These are phyloP conservation scores for Leptopilina myrica DNA, from an alignment of 2,888 invertebrate species.

Conservation along the genomic window DNA sequence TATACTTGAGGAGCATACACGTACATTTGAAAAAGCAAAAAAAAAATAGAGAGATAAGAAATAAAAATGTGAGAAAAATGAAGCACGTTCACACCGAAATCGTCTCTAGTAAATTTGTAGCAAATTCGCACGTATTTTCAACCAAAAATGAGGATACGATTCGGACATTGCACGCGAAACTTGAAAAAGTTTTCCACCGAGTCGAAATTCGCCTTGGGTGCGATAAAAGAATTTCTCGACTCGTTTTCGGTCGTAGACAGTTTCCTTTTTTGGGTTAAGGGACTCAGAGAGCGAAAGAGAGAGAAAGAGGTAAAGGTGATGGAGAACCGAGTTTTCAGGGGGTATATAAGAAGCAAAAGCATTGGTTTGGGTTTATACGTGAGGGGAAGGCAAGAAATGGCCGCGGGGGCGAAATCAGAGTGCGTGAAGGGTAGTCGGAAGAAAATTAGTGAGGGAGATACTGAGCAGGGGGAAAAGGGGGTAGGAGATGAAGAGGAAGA, in stretches of 20 bases:
- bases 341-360: conserved; percentile 36
- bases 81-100: conserved; percentile 3
- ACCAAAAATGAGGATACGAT: conserved; percentile 15
- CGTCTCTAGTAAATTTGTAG: conserved; percentile 9
- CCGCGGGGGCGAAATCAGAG: conserved; percentile 60
- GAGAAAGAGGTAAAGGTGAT: conserved; percentile 11
- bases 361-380: conserved; percentile 44
- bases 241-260: conserved; percentile 33
- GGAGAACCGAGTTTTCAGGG: conserved; percentile 35
- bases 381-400: conserved; percentile 56
- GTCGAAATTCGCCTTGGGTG: conserved; percentile 32
- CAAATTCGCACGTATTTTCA: background rate
- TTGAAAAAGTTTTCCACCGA: conserved; percentile 6
- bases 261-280: background rate
- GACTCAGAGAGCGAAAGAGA: no score
- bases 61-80: background rate
- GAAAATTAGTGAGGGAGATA: conserved; percentile 61
- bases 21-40: no score
- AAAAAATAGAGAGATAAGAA: no score
- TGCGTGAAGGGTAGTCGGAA: conserved; percentile 52
- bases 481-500: conserved; percentile 37
- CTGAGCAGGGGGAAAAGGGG: conserved; percentile 50
- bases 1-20: no score
- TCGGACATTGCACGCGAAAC: background rate
- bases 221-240: conserved; percentile 37